Conservation (phyloP, 2,797 vertebrate species). For the Borostomias antarcticus region DNA sequence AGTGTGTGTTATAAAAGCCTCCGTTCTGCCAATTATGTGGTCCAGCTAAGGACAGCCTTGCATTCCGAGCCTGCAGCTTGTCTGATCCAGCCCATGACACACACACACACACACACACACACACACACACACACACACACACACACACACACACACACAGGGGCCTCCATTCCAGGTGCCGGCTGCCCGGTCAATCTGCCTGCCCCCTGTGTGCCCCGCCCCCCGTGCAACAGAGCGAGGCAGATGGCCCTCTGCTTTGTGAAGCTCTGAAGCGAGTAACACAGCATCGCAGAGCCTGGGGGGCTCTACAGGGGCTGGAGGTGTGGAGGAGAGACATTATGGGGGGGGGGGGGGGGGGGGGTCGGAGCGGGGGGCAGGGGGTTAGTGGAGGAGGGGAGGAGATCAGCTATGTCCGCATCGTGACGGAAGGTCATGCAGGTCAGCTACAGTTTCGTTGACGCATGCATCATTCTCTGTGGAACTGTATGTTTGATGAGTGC, state of each 20-base stretch:
- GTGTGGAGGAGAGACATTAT: background rate
- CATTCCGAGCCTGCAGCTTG: too few relatives aligned
- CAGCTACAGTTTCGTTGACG: too few relatives aligned
- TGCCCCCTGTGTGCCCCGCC: conserved; percentile 29
- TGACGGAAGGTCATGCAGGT: too few relatives aligned
- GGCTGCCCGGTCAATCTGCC: conserved; percentile 43
- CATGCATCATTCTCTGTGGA: too few relatives aligned
- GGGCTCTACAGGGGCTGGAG: conserved; percentile 31
- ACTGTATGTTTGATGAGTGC: too few relatives aligned
- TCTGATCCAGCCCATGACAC: background rate
- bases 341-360: background rate
- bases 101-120: conserved; percentile 2
- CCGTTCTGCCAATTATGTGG: background rate
- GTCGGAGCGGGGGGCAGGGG: background rate
- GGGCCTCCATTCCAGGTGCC: conserved; percentile 38
- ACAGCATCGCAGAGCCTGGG: conserved; percentile 50
- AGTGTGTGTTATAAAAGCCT: background rate
- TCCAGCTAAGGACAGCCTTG: background rate
- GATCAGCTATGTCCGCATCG: background rate
- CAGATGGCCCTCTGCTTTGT: conserved; percentile 63
- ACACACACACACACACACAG: conserved; percentile 1
- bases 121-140: background rate
- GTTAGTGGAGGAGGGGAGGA: background rate
- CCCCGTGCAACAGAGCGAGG: conserved; percentile 46
- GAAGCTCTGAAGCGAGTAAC: conserved; percentile 56